These are phyloP conservation scores for Polypedilum pembai DNA, from an alignment of 1,140 invertebrate genomes.

Conservation along the genomic window DNA sequence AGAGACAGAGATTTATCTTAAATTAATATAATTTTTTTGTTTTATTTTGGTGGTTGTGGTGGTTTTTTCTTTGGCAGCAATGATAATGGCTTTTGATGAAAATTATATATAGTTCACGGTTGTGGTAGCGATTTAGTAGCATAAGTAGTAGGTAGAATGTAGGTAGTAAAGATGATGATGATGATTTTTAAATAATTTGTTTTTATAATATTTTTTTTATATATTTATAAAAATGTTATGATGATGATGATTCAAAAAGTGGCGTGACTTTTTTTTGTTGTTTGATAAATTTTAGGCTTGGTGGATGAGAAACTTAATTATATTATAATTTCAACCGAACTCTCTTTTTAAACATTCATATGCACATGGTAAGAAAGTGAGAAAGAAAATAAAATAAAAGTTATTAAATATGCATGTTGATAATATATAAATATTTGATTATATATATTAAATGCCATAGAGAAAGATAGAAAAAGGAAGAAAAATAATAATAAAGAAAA, in stretches of 20 bases:
- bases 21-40: not conserved
- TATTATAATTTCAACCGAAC: not conserved
- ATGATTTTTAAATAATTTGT: conserved; percentile 11
- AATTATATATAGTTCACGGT: conserved; percentile 21
- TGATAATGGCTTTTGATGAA: conserved; percentile 18
- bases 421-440: too few species aligned
- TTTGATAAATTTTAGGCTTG: conserved; percentile 1
- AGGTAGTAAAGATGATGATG: conserved; percentile 26
- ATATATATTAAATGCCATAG: not conserved
- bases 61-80: conserved; percentile 4
- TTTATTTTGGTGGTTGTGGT: not conserved
- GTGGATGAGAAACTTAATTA: too few species aligned
- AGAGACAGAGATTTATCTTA: not conserved
- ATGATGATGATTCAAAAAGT: conserved; percentile 24
- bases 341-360: not conserved
- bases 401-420: too few species aligned
- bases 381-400: not conserved
- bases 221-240: not conserved
- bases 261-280: conserved; percentile 19
- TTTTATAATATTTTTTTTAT: not conserved
- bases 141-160: conserved; percentile 27
- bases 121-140: conserved; percentile 26
- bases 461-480: not conserved
- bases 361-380: not conserved
- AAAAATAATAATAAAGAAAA: not conserved